Evolutionary conservation across 2,797 vertebrate genomes (phyloP), one percentile per base, ranked within the genome.

Genomic region (Mionectes olivaceus): DNA sequence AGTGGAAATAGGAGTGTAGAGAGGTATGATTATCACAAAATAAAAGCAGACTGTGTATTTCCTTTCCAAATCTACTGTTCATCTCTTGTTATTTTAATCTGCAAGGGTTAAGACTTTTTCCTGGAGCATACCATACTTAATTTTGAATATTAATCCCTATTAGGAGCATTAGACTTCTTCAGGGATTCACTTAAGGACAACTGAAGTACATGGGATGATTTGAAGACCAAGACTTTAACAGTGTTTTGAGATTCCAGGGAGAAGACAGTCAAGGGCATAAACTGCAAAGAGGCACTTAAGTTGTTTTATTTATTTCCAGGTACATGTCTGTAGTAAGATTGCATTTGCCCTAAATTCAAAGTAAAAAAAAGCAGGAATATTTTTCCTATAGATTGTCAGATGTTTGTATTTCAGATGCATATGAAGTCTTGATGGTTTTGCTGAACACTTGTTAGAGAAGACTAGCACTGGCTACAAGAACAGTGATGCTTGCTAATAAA

Each of bases 81-180:
- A 28, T 63, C 39, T 83, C 27, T 63, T 30, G n/a, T 46, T 41
- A 33, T 59, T 71, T 93, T 79, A 71, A 41, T 75, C 11, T 52
- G 28, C 22, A 35, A 87, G 41, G 74, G 67, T 80, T 80, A 86
- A 77, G 60, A 27, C 22, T 39, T 77, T 77, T 86, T 73, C 52
- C 52, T 90, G 35, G 68, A 83, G 28, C 52, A 82, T 24, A 69
- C 11, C 30, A 39, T 57, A 55, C 39, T 53, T 88, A 44, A 50
- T 77, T 81, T 73, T 80, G 25, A 90, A 30, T 76, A 92, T 88
- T 70, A 92, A 89, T 69, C 61, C 74, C 30, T 82, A 55, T 68
- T 76, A 83, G 57, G 53, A 64, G 37, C 57, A 86, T 56, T 92
- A 84, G 80, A 33, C 46, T 71, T 94, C 78, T 75, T 68, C 57